Evolutionary conservation across 2,113 vertebrate genomes (phyloP).

Genomic region (Shinisaurus crocodilurus): DNA sequence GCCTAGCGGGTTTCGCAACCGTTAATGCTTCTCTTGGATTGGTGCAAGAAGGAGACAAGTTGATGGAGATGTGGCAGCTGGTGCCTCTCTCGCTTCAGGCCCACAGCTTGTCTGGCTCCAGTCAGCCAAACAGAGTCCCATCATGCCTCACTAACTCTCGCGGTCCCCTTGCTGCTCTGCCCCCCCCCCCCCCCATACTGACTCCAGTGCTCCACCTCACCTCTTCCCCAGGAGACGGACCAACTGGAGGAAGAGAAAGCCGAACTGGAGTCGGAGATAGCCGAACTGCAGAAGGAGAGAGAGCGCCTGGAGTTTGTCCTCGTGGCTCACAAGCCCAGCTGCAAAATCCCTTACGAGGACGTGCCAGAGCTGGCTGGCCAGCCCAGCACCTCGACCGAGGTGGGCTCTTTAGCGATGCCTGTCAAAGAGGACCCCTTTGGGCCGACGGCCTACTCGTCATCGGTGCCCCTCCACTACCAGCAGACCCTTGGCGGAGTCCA

Average conservation of each 20-base stretch:
- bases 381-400: slow-evolving; percentile 56
- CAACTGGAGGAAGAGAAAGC: slow-evolving; percentile 95
- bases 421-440: slow-evolving; percentile 89
- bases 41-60: neutral
- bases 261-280: slow-evolving; percentile 94
- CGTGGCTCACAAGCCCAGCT: slow-evolving; percentile 91
- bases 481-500: slow-evolving; percentile 76
- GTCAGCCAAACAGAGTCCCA: too few relatives aligned
- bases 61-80: too few relatives aligned
- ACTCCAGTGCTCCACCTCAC: neutral
- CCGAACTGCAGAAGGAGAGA: slow-evolving; percentile 95
- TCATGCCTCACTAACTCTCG: neutral
- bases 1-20: fast-evolving
- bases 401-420: slow-evolving; percentile 76
- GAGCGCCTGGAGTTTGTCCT: slow-evolving; percentile 94
- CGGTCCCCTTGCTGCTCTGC: too few relatives aligned
- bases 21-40: neutral
- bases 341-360: slow-evolving; percentile 92
- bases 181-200: neutral
- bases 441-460: slow-evolving; percentile 80
- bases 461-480: slow-evolving; percentile 75
- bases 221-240: slow-evolving; percentile 88
- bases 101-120: too few relatives aligned
- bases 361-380: slow-evolving; percentile 62
- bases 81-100: neutral